Evolutionary conservation across 2,888 invertebrate genomes (phyloP).

Genomic region (Conops quadrifasciatus): DNA sequence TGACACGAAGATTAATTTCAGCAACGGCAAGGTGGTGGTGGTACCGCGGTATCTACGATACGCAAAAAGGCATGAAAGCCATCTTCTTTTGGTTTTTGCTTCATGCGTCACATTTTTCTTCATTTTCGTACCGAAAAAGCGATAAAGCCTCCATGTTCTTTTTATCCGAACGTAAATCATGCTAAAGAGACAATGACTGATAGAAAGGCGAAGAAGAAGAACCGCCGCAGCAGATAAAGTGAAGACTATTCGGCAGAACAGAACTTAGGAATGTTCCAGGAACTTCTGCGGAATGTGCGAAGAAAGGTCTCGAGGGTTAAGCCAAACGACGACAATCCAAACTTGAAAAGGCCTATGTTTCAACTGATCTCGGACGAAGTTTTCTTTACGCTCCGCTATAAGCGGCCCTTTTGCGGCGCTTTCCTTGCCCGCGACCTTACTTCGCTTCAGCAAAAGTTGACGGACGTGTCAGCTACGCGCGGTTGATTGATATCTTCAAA

Average conservation of each 20-base stretch:
- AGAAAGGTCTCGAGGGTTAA: too few relatives aligned
- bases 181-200: background rate
- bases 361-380: too few relatives aligned
- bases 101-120: background rate
- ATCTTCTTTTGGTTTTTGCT: background rate
- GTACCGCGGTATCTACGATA: background rate
- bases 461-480: background rate
- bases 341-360: too few relatives aligned
- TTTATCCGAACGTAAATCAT: conserved; percentile 11
- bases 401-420: too few relatives aligned
- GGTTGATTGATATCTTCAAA: conserved; percentile 23
- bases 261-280: too few relatives aligned
- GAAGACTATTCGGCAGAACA: too few relatives aligned
- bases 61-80: background rate
- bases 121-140: background rate
- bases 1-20: conserved; percentile 14
- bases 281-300: too few relatives aligned
- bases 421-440: background rate
- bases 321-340: too few relatives aligned
- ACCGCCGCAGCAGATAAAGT: too few relatives aligned
- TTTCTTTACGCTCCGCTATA: too few relatives aligned
- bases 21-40: background rate
- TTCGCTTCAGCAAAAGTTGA: background rate
- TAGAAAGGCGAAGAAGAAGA: background rate
- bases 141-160: conserved; percentile 5